These are phyloP conservation scores for Semaprochilodus insignis DNA, from an alignment of 2,797 vertebrate genomes.

Conservation along the genomic window DNA sequence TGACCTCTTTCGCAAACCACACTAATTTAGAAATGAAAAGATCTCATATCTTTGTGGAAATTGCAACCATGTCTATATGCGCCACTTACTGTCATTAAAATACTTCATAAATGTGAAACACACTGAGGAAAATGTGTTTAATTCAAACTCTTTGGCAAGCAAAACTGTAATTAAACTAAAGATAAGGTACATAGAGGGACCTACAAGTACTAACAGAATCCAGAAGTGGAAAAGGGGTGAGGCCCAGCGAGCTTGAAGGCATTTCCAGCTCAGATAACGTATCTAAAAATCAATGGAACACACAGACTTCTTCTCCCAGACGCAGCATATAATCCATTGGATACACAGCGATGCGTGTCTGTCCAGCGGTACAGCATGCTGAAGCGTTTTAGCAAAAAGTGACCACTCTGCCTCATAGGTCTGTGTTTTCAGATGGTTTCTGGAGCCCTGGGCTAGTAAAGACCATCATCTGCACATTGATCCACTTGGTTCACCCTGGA, in stretches of 20 bases:
- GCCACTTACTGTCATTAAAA: constrained; percentile 7
- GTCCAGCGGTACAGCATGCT: background rate
- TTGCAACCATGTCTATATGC: background rate
- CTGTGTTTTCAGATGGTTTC: background rate
- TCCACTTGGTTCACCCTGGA: background rate
- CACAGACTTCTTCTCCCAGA: constrained; percentile 6
- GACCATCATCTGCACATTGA: background rate
- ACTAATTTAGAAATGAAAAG: background rate
- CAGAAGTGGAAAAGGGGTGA: background rate
- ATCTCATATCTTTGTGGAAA: constrained; percentile 1
- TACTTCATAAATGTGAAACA: background rate
- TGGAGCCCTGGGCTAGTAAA: background rate
- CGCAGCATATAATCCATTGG: constrained; percentile 19
- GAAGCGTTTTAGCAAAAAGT: constrained; percentile 15
- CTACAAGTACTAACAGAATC: constrained; percentile 20
- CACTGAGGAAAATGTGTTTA: constrained; percentile 1
- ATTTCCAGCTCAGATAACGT: constrained; percentile 13
- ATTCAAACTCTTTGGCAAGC: background rate
- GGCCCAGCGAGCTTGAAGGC: background rate
- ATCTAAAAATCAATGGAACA: background rate
- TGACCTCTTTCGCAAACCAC: background rate
- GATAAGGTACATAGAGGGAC: background rate
- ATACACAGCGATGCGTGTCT: background rate
- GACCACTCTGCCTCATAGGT: background rate
- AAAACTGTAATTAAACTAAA: background rate